Conservation (phyloP, 92 coral and sea anemone species). For the Hydrozoanthus gracilis region DNA sequence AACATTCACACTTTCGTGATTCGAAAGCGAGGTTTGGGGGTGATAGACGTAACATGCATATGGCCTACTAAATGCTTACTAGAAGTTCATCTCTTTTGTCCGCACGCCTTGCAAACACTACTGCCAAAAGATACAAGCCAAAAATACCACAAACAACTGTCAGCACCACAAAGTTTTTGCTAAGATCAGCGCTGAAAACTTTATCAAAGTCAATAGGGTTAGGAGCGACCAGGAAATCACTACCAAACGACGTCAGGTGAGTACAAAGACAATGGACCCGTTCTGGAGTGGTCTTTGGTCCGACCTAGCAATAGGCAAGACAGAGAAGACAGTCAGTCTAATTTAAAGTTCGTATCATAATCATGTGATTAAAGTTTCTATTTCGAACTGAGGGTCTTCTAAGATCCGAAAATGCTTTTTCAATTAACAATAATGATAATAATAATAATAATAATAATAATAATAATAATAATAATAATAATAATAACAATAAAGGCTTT, state of each 20-base stretch:
- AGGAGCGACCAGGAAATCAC: conserved; percentile 96
- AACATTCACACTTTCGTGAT: too few species aligned
- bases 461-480: too few species aligned
- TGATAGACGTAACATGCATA: not conserved
- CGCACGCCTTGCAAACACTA: conserved; percentile 80
- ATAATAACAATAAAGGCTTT: too few species aligned
- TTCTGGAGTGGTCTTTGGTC: conserved; percentile 65
- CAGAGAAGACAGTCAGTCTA: not conserved
- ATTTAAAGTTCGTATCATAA: not conserved
- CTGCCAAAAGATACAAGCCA: conserved; percentile 80
- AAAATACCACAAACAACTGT: conserved; percentile 78
- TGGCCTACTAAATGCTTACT: conserved; percentile 25
- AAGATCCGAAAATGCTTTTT: too few species aligned
- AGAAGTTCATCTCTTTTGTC: conserved; percentile 79
- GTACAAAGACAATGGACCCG: conserved; percentile 81
- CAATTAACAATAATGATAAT: too few species aligned
- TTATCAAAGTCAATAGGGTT: conserved; percentile 96
- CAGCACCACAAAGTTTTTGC: conserved; percentile 84
- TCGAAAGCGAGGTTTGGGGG: too few species aligned
- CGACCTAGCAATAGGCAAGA: conserved; percentile 64
- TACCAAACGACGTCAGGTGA: conserved; percentile 91
- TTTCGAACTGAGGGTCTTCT: too few species aligned
- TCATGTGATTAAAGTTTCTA: too few species aligned
- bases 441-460: too few species aligned
- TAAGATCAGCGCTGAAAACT: conserved; percentile 90